A percentile compares a stretch with the other conserved stretches of the same genome.
Conservation (phyloP, 2,888 invertebrate genomes). For the Drosophila robusta region DNA sequence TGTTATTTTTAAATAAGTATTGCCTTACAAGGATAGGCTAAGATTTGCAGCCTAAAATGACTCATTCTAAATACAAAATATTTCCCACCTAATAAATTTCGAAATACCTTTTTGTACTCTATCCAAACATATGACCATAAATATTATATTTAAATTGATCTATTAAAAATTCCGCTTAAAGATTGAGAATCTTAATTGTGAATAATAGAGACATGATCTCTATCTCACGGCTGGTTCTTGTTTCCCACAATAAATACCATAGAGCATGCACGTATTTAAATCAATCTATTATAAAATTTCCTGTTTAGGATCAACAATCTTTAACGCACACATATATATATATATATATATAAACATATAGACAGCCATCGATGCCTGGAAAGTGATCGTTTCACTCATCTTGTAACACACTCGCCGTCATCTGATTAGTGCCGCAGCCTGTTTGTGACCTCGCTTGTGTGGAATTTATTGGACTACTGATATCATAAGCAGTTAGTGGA, state of each 20-base stretch:
- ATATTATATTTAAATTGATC: conserved; percentile 17
- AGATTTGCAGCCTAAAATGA: background rate
- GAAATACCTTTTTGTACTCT: background rate
- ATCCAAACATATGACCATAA: background rate
- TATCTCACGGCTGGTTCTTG: conserved; percentile 15
- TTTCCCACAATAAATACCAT: conserved; percentile 54
- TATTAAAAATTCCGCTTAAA: conserved; percentile 20
- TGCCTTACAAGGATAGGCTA: background rate
- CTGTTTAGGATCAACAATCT: conserved; percentile 56
- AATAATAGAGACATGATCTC: conserved; percentile 43
- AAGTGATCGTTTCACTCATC: conserved; percentile 43
- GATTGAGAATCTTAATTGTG: conserved; percentile 35
- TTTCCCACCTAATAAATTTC: background rate
- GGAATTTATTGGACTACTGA: conserved; percentile 62
- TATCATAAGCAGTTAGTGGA: conserved; percentile 33
- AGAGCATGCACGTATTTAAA: conserved; percentile 47
- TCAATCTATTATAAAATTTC: conserved; percentile 55
- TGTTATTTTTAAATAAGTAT: background rate
- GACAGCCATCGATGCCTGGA: conserved; percentile 2
- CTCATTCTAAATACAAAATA: background rate
- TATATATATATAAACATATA: background rate
- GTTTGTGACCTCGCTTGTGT: conserved; percentile 56
- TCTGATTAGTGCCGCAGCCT: conserved; percentile 55
- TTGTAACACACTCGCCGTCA: conserved; percentile 33
- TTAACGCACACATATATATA: background rate